phyloP scores from a whole-genome alignment of 2,888 invertebrate genomes.

The Physocephala rufipes region DNA sequence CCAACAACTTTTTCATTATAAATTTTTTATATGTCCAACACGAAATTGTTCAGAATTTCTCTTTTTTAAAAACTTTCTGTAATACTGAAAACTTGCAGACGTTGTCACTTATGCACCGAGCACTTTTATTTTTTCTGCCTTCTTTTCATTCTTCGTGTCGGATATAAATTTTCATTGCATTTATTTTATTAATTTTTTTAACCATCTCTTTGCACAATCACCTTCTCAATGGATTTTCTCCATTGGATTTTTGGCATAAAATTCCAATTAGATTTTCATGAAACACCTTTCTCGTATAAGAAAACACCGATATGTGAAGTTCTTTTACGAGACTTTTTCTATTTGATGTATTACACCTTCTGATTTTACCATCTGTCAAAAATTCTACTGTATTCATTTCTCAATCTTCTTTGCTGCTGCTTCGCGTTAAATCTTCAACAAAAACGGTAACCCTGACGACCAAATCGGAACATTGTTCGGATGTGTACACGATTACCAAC shows the following conservation, averaged over 20 bases:
- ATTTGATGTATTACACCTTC: not conserved
- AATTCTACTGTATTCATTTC: constrained; percentile 30
- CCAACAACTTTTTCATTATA: not conserved
- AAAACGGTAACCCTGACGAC: constrained; percentile 2
- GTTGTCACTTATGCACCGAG: constrained; percentile 29
- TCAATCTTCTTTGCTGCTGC: constrained; percentile 2
- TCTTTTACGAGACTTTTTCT: constrained; percentile 2
- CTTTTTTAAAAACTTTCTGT: constrained; percentile 16
- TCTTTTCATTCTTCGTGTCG: constrained; percentile 13
- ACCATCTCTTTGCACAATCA: constrained; percentile 18
- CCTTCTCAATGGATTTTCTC: constrained; percentile 15
- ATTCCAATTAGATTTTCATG: constrained; percentile 13
- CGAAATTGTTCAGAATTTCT: constrained; percentile 10
- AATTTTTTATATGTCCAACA: not conserved
- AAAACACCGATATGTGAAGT: constrained; percentile 20
- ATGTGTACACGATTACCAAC: not conserved
- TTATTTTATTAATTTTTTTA: constrained; percentile 6
- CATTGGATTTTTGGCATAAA: constrained; percentile 8
- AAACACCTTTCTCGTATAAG: constrained; percentile 24
- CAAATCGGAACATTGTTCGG: not conserved
- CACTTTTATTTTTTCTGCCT: not conserved
- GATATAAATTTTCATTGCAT: constrained; percentile 14
- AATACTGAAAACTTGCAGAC: constrained; percentile 33
- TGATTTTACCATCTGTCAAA: constrained; percentile 26
- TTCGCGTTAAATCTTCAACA: not conserved